phyloP scores from a whole-genome alignment of 2,113 vertebrate species.

The Rhinogobius similis region DNA sequence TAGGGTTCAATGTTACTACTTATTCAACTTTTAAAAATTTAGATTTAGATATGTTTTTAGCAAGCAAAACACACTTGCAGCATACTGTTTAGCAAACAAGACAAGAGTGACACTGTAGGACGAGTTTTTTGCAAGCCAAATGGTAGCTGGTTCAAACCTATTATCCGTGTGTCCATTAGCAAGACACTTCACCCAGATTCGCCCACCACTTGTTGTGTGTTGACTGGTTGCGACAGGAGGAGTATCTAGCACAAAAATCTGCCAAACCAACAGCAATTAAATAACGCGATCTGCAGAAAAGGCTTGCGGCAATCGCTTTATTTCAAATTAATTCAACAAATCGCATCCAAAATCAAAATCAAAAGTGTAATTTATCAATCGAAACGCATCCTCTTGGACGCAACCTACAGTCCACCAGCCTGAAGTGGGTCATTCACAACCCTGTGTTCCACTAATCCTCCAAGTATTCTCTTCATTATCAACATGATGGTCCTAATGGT shows the following conservation, averaged over 20 bases:
- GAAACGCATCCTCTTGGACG: slow-evolving; percentile 24
- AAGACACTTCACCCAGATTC: not conserved
- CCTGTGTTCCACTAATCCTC: slow-evolving; percentile 35
- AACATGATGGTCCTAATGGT: slow-evolving; percentile 36
- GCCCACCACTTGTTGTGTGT: no score
- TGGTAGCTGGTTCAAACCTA: not conserved
- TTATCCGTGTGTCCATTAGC: not conserved
- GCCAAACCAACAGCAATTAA: not conserved
- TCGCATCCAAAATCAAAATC: not conserved
- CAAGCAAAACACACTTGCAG: no score
- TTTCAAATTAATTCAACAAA: not conserved
- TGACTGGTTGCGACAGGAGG: not conserved
- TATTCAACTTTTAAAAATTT: not conserved
- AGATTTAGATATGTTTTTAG: not conserved
- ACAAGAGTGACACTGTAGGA: not conserved
- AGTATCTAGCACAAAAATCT: not conserved
- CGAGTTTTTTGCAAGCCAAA: no score
- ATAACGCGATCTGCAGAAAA: not conserved
- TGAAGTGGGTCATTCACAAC: slow-evolving; percentile 32
- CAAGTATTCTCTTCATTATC: slow-evolving; percentile 37
- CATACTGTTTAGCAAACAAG: no score
- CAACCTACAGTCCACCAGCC: slow-evolving; percentile 11
- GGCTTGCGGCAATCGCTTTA: not conserved
- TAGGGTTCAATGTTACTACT: not conserved
- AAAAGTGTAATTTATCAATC: not conserved